Evolutionary conservation across 2,888 invertebrate genomes (phyloP), one percentile per base, ranked within the genome.

Genomic region (Lasioglossum leucozonium): DNA sequence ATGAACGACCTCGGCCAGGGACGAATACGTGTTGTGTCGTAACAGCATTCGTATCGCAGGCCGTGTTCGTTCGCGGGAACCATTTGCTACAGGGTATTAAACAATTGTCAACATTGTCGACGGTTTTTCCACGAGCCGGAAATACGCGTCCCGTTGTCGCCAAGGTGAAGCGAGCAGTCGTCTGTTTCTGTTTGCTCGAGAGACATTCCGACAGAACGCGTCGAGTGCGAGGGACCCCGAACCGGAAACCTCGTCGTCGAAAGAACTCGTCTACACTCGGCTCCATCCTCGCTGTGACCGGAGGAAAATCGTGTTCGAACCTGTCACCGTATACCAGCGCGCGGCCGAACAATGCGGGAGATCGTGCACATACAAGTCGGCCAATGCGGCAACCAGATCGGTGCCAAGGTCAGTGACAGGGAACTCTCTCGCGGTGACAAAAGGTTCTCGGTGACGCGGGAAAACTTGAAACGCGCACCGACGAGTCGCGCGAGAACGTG

Each of bases 381-480:
- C 84, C 98, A 98, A 95, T 98, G 98, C 95, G 98, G 98, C 88
- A 98, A 98, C 95, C 98, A 98, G 96, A 98, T 98, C 94, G 98
- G 98, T 89, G 96, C 96, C 72, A 96, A 96, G 96, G 97, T 97
- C 94, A 95, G 93, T 90, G 51, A 51, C 51, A 51, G 22, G 10
- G 10, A 51, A 51, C 51, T 22, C n/a, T n/a, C n/a, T n/a, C n/a
- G n/a, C 51, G 22, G 22, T 10, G 51, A 51, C 51, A 22, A 22
- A 22, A 22, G 22, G 51, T 51, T 51, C 51, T 51, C 51, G 51
- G 51, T 51, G 51, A 51, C 51, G 51, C 51, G 51, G 51, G 81
- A n/a, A 34, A 16, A 65, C 34, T 18, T 8, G 65, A 34, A 18
- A 34, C 34, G 67, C 22, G 67, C 34, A 22, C 67, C 22, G 67